Evolutionary conservation across 1,140 invertebrate genomes (phyloP).

Genomic region (Trichogramma pretiosum): DNA sequence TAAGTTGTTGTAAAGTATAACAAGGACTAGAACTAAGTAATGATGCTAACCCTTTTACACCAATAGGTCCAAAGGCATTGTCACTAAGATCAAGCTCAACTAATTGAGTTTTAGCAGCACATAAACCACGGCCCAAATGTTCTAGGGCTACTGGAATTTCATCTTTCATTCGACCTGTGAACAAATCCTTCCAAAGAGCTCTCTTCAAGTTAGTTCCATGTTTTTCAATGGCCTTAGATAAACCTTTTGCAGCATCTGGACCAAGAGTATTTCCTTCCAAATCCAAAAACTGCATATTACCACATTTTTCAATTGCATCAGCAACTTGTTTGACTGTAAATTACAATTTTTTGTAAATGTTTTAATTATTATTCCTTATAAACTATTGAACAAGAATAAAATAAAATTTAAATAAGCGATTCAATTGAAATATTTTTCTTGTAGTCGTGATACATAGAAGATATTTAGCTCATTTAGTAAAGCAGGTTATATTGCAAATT

Average conservation of each 20-base stretch:
- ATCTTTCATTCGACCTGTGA: slow-evolving; percentile 85
- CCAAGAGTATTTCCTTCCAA: slow-evolving; percentile 92
- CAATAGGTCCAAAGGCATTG: slow-evolving; percentile 96
- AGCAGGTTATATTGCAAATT: no score
- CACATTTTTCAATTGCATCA: slow-evolving; percentile 54
- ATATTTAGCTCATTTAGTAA: not conserved
- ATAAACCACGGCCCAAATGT: slow-evolving; percentile 73
- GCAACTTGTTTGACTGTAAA: slow-evolving; percentile 54
- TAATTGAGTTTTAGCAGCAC: slow-evolving; percentile 66
- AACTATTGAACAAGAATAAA: no score
- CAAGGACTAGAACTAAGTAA: slow-evolving; percentile 77
- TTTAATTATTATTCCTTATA: not conserved
- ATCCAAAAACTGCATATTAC: slow-evolving; percentile 61
- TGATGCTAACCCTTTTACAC: slow-evolving; percentile 78
- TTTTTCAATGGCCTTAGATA: slow-evolving; percentile 69
- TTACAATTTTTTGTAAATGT: slow-evolving; percentile 8
- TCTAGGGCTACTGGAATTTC: slow-evolving; percentile 88
- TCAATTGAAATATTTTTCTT: no score
- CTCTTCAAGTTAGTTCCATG: slow-evolving; percentile 67
- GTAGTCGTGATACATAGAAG: slow-evolving; percentile 6
- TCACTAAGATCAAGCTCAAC: slow-evolving; percentile 90
- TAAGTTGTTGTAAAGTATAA: slow-evolving; percentile 70
- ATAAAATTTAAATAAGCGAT: no score
- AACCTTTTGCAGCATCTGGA: slow-evolving; percentile 73
- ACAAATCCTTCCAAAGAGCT: slow-evolving; percentile 93